Conservation (phyloP, 2,888 invertebrate genomes). For the Chrysotoxum bicinctum region DNA sequence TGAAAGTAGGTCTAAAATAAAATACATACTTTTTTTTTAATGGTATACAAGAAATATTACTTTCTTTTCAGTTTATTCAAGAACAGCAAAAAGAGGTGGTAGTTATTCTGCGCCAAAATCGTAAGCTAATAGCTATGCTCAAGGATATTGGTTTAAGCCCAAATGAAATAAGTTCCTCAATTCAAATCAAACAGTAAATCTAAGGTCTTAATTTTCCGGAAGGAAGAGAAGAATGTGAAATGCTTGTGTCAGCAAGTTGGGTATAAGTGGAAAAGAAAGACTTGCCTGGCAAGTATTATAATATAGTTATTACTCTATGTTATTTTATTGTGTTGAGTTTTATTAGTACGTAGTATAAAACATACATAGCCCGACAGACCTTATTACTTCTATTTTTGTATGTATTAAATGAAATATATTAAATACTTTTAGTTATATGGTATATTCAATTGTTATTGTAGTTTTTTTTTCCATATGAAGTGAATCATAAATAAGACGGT, state of each 20-base stretch:
- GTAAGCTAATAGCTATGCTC: conserved; percentile 77
- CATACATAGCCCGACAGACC: background rate
- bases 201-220: background rate
- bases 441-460: background rate
- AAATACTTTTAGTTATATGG: background rate
- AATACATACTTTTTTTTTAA: conserved; percentile 27
- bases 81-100: conserved; percentile 79
- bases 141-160: conserved; percentile 74
- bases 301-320: background rate
- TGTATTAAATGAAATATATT: conserved; percentile 26
- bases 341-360: conserved; percentile 9
- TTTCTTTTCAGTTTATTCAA: conserved; percentile 76
- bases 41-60: background rate
- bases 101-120: conserved; percentile 78
- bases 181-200: background rate
- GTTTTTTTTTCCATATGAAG: too few species aligned
- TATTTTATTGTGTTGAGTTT: conserved; percentile 26
- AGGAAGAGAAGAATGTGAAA: background rate
- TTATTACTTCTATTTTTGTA: conserved; percentile 44
- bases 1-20: conserved; percentile 74
- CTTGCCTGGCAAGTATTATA: conserved; percentile 21
- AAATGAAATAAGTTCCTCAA: conserved; percentile 52
- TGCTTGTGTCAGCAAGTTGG: background rate
- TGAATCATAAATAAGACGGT: too few species aligned
- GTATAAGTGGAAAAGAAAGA: background rate